Base-by-base conservation (phyloP, 2,888 invertebrate species). In the Oithona nana region DNA sequence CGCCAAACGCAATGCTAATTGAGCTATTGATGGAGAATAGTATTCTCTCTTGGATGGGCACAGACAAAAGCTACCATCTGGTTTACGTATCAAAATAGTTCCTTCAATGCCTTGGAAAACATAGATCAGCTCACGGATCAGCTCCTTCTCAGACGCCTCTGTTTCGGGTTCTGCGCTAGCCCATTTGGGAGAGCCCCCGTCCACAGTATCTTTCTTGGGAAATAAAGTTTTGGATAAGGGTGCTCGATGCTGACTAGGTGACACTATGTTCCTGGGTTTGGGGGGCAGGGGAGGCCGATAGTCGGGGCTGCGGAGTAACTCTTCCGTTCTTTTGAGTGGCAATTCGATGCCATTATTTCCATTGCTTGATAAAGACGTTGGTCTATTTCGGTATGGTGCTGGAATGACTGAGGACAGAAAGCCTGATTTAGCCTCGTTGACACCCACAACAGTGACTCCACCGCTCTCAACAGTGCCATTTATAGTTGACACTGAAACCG, bases 81-180 rank as follows among this genome's bases (percentile, higher is more conserved):
- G 74, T 71, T 84, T 82, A 68, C 81, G 79, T 66, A 80, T 81
- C 26, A 87, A 75, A 68, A 82, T 78, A 68, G 82, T 83, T 24
- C 88, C 84, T 69, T 86, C 84, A 64, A 94, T 86, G 2, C 94
- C 94, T 71, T 90, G 88, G 66, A 93, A 84, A 1, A 84, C 82
- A 69, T 86, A 84, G 57, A 94, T 80, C 13, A 89, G 79, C 69
- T 88, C 89, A 69, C 74, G 70, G 26, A 78, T 68, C 49, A 78
- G 67, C 16, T 70, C 71, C 24, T 67, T 65, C 65, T 73, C 71
- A n/a, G 68, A 64, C 28, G 69, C 66, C 51, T 67, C 66, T 16
- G 62, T 64, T n/a, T 66, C 54, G 16, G 22, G 22, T 16, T 39
- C 39, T 6, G 6, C 16, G 6, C 16, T 39, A 11, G 39, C 16